phyloP scores from a whole-genome alignment of 1,140 invertebrate genomes.

The Zaprionus lachaisei region DNA sequence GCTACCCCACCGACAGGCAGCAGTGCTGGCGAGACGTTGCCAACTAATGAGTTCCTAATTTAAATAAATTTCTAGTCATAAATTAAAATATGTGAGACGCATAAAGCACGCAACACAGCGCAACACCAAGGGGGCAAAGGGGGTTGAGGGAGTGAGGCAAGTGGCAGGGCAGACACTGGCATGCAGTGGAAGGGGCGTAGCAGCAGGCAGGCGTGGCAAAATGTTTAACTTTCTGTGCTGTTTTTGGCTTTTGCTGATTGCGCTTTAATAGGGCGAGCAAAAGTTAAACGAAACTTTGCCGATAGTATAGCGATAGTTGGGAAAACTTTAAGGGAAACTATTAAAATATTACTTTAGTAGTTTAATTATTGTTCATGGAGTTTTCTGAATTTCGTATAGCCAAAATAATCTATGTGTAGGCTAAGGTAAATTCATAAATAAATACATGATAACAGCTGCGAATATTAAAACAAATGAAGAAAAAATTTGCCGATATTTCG shows the following conservation, averaged over 20 bases:
- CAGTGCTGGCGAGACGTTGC: constrained; percentile 33
- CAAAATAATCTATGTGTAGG: no score
- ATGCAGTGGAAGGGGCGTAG: not conserved
- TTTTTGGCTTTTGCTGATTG: constrained; percentile 3
- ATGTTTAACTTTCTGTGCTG: constrained; percentile 21
- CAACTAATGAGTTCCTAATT: constrained; percentile 84
- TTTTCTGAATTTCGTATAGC: not conserved
- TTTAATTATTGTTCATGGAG: not conserved
- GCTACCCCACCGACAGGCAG: not conserved
- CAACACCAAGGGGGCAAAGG: not conserved
- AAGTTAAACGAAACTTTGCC: not conserved
- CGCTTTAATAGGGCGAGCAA: not conserved
- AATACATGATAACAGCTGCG: no score
- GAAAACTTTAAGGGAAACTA: not conserved
- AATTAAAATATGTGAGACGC: constrained; percentile 78
- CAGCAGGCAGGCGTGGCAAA: constrained; percentile 20
- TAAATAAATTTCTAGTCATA: constrained; percentile 83
- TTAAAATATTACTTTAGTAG: not conserved
- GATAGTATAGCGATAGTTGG: not conserved
- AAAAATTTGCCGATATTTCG: no score
- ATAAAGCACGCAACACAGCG: constrained; percentile 50
- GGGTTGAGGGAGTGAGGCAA: not conserved
- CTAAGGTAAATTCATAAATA: no score
- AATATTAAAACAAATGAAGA: no score
- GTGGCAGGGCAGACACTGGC: constrained; percentile 15